A percentile compares a stretch with the other conserved stretches of the same genome.
These are phyloP conservation scores for Conops quadrifasciatus DNA, from an alignment of 2,888 invertebrate species.

Conservation along the genomic window DNA sequence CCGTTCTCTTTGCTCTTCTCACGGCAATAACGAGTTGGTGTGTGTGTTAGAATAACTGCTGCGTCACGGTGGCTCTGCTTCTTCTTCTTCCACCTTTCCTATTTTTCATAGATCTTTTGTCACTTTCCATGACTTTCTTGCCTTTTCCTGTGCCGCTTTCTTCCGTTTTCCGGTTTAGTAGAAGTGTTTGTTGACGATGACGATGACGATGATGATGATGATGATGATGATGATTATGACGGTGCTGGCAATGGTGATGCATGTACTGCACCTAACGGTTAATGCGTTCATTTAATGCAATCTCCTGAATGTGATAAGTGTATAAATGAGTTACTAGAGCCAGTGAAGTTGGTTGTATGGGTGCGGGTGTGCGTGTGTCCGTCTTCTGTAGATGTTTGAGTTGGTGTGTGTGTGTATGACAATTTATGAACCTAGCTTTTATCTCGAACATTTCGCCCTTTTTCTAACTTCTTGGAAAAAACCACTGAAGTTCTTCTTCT, in stretches of 20 bases:
- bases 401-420: neutral
- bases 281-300: constrained; percentile 29
- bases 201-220: constrained; percentile 52
- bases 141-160: constrained; percentile 12
- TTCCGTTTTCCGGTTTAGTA: constrained; percentile 30
- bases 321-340: constrained; percentile 11
- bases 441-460: neutral
- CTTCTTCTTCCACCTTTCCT: neutral
- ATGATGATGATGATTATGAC: constrained; percentile 31
- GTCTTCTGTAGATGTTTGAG: neutral
- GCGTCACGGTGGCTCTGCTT: neutral
- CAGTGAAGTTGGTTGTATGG: neutral
- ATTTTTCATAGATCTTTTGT: neutral
- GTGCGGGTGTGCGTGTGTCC: constrained; percentile 11
- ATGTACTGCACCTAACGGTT: constrained; percentile 25
- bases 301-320: constrained; percentile 15
- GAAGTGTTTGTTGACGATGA: constrained; percentile 43
- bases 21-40: too few species aligned
- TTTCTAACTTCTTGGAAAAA: neutral
- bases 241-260: neutral
- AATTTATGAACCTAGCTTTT: constrained; percentile 2
- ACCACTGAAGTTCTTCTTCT: neutral
- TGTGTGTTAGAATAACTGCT: too few species aligned
- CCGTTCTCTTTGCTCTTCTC: neutral
- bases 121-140: neutral